A percentile compares a stretch with the other conserved stretches of the same genome.
These are phyloP conservation scores for Bugula neritina DNA, from an alignment of 2,888 invertebrate genomes.

Conservation along the genomic window DNA sequence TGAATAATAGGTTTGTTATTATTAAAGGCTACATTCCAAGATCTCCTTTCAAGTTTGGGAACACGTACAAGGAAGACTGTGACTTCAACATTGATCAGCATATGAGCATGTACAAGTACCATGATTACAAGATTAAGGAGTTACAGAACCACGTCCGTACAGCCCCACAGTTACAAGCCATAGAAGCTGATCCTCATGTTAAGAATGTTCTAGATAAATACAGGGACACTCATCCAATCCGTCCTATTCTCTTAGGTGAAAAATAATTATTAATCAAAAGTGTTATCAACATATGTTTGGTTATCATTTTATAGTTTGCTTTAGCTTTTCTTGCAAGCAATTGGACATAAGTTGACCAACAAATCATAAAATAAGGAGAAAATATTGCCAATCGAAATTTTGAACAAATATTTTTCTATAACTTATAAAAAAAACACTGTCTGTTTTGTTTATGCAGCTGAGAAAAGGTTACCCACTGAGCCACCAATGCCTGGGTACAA, in stretches of 20 bases:
- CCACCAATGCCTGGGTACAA: constrained; percentile 53
- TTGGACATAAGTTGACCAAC: no score
- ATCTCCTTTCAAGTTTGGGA: constrained; percentile 50
- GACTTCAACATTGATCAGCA: constrained; percentile 49
- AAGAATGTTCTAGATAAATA: constrained; percentile 44
- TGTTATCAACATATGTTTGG: no score
- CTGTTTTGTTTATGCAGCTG: constrained; percentile 35
- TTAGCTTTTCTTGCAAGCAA: no score
- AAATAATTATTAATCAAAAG: no score
- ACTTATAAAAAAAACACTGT: no score
- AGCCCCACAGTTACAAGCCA: constrained; percentile 43
- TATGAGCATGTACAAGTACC: constrained; percentile 37
- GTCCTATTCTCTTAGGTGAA: constrained; percentile 39
- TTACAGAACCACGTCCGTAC: constrained; percentile 38
- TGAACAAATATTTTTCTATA: no score
- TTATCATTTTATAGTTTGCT: no score
- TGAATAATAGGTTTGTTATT: no score
- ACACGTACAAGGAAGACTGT: constrained; percentile 51
- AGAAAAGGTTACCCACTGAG: constrained; percentile 41
- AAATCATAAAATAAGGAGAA: no score
- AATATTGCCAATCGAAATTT: no score
- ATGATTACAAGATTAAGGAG: constrained; percentile 38
- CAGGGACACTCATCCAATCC: constrained; percentile 43
- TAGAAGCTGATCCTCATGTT: constrained; percentile 44
- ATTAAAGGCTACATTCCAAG: constrained; percentile 52